These are phyloP conservation scores for Aphaenogaster floridana DNA, from an alignment of 1,140 invertebrate genomes.

Conservation along the genomic window DNA sequence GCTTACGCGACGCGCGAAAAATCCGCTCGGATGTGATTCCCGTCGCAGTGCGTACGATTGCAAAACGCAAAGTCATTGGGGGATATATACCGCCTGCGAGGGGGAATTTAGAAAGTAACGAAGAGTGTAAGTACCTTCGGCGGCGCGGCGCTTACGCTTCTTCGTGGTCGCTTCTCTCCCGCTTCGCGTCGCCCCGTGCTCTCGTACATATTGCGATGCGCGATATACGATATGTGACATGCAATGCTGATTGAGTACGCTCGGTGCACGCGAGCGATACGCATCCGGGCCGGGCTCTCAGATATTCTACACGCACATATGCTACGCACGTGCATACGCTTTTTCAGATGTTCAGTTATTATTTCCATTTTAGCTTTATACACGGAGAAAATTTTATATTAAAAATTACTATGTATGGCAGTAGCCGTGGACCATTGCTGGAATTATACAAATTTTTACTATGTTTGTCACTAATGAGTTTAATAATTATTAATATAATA, in stretches of 20 bases:
- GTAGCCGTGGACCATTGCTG: too few relatives aligned
- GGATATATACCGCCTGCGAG: conserved; percentile 59
- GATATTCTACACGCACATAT: not conserved
- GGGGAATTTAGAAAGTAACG: conserved; percentile 84
- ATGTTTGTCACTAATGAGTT: too few relatives aligned
- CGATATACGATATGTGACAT: not conserved
- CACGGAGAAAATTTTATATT: too few relatives aligned
- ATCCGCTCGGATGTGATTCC: conserved; percentile 81
- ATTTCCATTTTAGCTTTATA: not conserved
- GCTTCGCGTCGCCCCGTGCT: conserved; percentile 34
- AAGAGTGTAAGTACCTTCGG: not conserved
- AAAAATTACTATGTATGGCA: too few relatives aligned
- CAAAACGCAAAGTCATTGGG: conserved; percentile 80
- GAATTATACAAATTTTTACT: too few relatives aligned
- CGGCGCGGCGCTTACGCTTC: conserved; percentile 6
- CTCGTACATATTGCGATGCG: not conserved
- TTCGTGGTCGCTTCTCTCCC: conserved; percentile 26
- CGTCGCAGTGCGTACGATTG: conserved; percentile 63
- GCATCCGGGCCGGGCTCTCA: not conserved
- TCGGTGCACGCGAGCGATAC: not conserved
- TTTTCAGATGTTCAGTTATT: not conserved
- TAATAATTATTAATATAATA: too few relatives aligned
- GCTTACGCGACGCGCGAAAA: conserved; percentile 77
- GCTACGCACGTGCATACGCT: not conserved
- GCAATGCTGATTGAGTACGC: not conserved